Evolutionary conservation across 2,113 vertebrate genomes (phyloP).

Genomic region (Clarias batrachus): DNA sequence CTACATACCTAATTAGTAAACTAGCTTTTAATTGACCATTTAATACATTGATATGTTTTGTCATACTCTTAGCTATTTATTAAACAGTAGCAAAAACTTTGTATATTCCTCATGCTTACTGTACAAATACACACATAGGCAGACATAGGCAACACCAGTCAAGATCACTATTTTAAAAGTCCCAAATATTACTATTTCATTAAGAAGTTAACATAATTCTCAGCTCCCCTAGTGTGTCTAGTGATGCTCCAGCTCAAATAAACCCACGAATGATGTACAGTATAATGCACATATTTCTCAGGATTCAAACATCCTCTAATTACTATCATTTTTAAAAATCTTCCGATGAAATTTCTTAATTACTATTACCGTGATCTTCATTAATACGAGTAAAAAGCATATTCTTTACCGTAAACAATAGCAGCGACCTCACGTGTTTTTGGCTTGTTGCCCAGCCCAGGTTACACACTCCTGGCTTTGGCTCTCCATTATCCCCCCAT

Average conservation of each 20-base stretch:
- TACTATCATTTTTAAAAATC: too few species aligned
- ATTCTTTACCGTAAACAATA: constrained; percentile 8
- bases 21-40: neutral
- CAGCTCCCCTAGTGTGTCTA: too few species aligned
- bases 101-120: too few species aligned
- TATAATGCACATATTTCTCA: neutral
- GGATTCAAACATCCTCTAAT: neutral
- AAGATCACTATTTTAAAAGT: neutral
- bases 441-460: constrained; percentile 39
- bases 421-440: constrained; percentile 28
- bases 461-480: constrained; percentile 47
- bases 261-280: too few species aligned
- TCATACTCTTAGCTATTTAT: neutral
- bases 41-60: neutral
- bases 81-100: too few species aligned
- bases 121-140: neutral
- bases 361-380: neutral
- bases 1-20: neutral
- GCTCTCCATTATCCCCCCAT: constrained; percentile 18
- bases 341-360: neutral
- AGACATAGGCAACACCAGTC: too few species aligned
- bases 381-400: neutral
- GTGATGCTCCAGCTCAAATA: too few species aligned
- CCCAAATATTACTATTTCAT: neutral
- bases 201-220: too few species aligned